Evolutionary conservation across 2,888 invertebrate species (phyloP).

Genomic region (Beris chalybata): DNA sequence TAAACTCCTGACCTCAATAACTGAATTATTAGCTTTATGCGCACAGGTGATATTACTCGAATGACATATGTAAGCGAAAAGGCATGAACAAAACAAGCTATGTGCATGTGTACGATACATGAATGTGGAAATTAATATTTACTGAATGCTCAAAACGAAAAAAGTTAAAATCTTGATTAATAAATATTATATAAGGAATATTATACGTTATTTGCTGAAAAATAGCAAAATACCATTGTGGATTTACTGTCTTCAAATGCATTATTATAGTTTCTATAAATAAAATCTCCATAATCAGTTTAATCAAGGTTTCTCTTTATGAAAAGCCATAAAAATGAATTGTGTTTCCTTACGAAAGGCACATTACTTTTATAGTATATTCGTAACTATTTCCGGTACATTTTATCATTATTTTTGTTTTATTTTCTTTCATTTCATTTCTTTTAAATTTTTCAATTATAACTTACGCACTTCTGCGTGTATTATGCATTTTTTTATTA

Average conservation of each 20-base stretch:
- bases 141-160: no score
- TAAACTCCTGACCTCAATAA: no score
- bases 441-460: conserved; percentile 15
- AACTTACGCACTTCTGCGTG: conserved; percentile 4
- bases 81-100: no score
- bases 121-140: no score
- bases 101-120: no score
- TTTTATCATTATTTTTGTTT: conserved; percentile 11
- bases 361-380: conserved; percentile 26
- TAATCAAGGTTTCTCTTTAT: background rate
- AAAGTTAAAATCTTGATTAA: conserved; percentile 8
- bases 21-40: no score
- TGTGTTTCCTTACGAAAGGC: conserved; percentile 33
- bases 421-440: conserved; percentile 13
- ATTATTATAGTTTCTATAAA: background rate
- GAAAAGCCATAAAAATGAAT: conserved; percentile 11
- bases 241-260: conserved; percentile 19
- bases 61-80: no score
- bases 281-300: conserved; percentile 7
- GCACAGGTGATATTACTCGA: no score
- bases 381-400: conserved; percentile 7
- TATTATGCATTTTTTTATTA: conserved; percentile 20
- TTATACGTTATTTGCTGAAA: conserved; percentile 27
- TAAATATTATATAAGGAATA: conserved; percentile 30
- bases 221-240: conserved; percentile 13